A percentile compares a stretch with the other conserved stretches of the same genome.
These are phyloP conservation scores for Cyprinella venusta DNA, from an alignment of 2,797 vertebrate species.

Conservation along the genomic window DNA sequence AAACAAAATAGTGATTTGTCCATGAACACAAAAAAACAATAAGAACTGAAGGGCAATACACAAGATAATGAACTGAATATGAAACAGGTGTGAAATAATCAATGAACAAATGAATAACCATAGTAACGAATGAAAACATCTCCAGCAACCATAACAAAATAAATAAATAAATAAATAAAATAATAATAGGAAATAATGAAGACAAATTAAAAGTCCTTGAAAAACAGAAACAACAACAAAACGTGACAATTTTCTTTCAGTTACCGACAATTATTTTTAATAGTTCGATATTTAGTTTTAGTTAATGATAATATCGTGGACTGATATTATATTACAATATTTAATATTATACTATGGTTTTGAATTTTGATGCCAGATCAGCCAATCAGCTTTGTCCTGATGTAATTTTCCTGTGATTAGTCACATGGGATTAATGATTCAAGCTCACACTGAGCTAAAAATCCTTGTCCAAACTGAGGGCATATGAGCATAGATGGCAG, in stretches of 20 bases:
- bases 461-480: not conserved
- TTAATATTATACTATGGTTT: not conserved
- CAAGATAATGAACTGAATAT: no score
- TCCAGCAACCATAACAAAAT: no score
- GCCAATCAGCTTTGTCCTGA: slow-evolving; percentile 6
- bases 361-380: not conserved
- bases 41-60: no score
- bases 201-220: no score
- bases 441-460: not conserved
- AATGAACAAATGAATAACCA: no score
- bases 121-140: no score
- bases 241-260: not conserved
- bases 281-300: not conserved
- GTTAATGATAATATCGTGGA: not conserved
- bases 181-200: no score
- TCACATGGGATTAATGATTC: slow-evolving; percentile 11
- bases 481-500: not conserved
- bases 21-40: no score
- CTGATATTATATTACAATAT: not conserved
- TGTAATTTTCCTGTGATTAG: not conserved
- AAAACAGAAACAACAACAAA: no score
- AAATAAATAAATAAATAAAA: no score
- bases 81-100: no score
- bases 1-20: no score
- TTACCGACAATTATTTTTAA: not conserved